phyloP scores from a whole-genome alignment of 2,888 invertebrate species.

The Physocephala rufipes region DNA sequence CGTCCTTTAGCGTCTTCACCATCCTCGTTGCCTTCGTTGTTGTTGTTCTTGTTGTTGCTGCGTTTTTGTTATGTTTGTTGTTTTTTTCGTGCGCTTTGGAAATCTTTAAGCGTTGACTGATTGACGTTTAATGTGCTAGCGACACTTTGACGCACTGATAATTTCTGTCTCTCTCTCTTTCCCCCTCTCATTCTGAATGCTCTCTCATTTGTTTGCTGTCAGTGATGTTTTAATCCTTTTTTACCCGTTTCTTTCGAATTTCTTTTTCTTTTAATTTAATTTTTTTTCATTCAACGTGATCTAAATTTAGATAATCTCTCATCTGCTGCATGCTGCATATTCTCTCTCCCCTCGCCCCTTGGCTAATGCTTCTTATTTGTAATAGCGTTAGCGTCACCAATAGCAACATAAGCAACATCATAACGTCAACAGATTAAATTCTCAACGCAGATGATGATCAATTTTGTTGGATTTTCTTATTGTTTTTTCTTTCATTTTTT shows the following conservation, averaged over 20 bases:
- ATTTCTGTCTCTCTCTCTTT: too few species aligned
- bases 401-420: background rate
- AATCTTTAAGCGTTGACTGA: slow-evolving; percentile 6
- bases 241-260: background rate
- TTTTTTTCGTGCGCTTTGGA: too few species aligned
- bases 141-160: too few species aligned
- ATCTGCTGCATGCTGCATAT: background rate
- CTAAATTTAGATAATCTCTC: slow-evolving; percentile 7
- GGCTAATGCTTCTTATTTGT: background rate
- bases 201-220: too few species aligned
- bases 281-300: background rate
- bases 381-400: too few species aligned
- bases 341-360: background rate
- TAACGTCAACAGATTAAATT: slow-evolving; percentile 1
- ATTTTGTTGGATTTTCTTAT: background rate
- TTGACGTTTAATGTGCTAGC: background rate
- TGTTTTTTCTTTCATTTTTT: background rate
- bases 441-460: background rate
- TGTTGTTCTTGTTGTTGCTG: too few species aligned
- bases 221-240: slow-evolving; percentile 10
- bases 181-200: too few species aligned
- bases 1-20: background rate
- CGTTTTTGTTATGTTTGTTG: too few species aligned
- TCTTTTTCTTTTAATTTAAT: background rate
- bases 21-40: too few species aligned